Evolutionary conservation across 1,140 invertebrate species (phyloP).

Genomic region (Parapsyche elsis): DNA sequence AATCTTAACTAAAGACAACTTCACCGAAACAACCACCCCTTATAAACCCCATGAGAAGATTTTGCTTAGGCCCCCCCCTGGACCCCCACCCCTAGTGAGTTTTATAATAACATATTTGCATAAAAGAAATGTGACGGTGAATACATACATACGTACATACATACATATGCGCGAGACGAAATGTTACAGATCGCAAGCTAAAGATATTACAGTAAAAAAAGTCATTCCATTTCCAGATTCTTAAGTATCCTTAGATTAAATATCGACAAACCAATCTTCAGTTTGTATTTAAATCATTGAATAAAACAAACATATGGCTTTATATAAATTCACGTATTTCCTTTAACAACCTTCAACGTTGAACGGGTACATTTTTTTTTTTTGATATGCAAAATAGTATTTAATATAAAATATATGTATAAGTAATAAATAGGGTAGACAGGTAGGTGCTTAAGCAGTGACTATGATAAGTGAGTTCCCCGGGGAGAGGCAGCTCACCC

Average conservation of each 20-base stretch:
- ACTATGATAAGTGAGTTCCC: conserved; percentile 53
- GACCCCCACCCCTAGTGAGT: background rate
- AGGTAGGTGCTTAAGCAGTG: conserved; percentile 34
- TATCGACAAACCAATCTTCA: too few species aligned
- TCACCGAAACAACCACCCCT: conserved; percentile 1
- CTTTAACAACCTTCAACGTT: too few species aligned
- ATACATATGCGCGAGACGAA: background rate
- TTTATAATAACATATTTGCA: conserved; percentile 33
- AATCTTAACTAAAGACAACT: conserved; percentile 45
- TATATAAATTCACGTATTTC: too few species aligned
- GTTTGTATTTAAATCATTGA: too few species aligned
- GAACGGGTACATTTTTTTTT: too few species aligned
- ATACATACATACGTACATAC: background rate
- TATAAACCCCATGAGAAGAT: conserved; percentile 8
- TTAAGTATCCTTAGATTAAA: too few species aligned
- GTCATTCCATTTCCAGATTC: too few species aligned
- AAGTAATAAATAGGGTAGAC: conserved; percentile 39
- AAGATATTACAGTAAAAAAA: too few species aligned
- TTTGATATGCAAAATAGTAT: background rate
- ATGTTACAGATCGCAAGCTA: background rate
- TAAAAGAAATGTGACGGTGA: background rate
- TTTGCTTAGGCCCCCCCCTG: background rate
- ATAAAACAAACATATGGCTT: too few species aligned
- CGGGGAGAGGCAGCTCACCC: conserved; percentile 47
- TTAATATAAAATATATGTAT: conserved; percentile 32